Base-by-base conservation (phyloP, 2,888 invertebrate species). In the Cremastinae sp. region DNA sequence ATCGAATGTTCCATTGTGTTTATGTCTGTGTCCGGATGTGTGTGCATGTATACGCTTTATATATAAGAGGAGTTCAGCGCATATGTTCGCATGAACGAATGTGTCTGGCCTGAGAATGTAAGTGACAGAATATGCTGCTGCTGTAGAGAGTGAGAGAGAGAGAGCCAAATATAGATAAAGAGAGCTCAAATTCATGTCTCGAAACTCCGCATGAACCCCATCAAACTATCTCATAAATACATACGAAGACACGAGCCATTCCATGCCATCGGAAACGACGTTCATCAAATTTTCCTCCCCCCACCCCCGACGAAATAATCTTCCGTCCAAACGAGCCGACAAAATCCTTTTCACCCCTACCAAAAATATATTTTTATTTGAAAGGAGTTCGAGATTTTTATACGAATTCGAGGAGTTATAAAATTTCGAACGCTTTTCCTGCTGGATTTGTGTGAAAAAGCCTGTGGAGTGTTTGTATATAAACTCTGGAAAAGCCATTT, bases 401-500 rank as follows among this genome's bases (percentile, higher is more conserved):
- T 28, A 28, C 5, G 28, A 28, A 28, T 28, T 28, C 9, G 2
- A 1, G n/a, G 41, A 41, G 28, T 28, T 22, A 53, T 22, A 53
- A 10, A 28, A 20, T 10, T 22, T 53, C n/a, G 53, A 12, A 22
- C 20, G 16, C 8, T 47, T 14, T 12, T 2, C n/a, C n/a, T n/a
- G n/a, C 47, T n/a, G 9, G 10, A 28, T 45, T 10, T 12, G 7
- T 12, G 28, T 22, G 37, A 2, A 58, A 47, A 18, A 37, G 7
- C 14, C 22, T n/a, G 16, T 35, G 0, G 43, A 18, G 28, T n/a
- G 28, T 47, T 10, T 35, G 16, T 10, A 18, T 1, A 55, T 55
- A 5, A 41, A 39, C 53, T 59, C 35, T 66, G 65, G 59, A 70
- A 69, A 74, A 73, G 64, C 68, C 53, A 73, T 73, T 73, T 64